Base-by-base conservation (phyloP, 2,888 invertebrate genomes). In the Yponomeuta evonymella region DNA sequence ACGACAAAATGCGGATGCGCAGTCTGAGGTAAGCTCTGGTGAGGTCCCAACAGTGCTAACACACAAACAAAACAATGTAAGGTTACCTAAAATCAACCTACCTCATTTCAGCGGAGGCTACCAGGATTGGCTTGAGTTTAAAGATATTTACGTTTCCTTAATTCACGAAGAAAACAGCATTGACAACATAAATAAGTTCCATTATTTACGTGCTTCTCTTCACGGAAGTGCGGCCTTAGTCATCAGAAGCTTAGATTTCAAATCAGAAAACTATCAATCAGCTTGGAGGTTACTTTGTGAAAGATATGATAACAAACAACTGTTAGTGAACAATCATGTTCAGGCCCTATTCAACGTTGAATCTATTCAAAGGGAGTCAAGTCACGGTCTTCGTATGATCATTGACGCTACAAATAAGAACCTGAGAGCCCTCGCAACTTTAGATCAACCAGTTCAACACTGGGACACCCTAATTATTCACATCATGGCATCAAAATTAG, bases 331-430 rank as follows among this genome's bases (percentile, higher is more conserved):
- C 69, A 73, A 73, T 48, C 75, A 74, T 66, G 71, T 75, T 0
- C 63, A 71, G 23, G 73, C 73, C 9, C 67, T 75, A n/a, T 75
- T 75, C 64, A 72, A 71, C 15, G 48, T 72, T 6, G 71, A 74
- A 30, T 29, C 23, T 23, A 70, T 72, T 15, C 48, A 58, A 43
- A 72, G 69, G 8, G 74, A 72, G 67, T 74, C 71, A 1, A 70
- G 72, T 68, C 30, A 30, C 12, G 66, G 62, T 15, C 36, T 75
- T 9, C 68, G 74, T 66, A 73, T 66, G 48, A 66, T 75, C 9
- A 73, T 72, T 72, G 75, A 77, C 70, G 69, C 71, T 4, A 75
- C 69, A 70, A 76, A 72, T 75, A 76, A 75, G 73, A 75, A 73
- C 48, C 51, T 75, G n/a, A 66, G 75, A 15, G 73, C 72, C 15